A percentile compares a stretch with the other conserved stretches of the same genome.
phyloP scores from a whole-genome alignment of 2,888 invertebrate species.

The Leptopilina syphax region DNA sequence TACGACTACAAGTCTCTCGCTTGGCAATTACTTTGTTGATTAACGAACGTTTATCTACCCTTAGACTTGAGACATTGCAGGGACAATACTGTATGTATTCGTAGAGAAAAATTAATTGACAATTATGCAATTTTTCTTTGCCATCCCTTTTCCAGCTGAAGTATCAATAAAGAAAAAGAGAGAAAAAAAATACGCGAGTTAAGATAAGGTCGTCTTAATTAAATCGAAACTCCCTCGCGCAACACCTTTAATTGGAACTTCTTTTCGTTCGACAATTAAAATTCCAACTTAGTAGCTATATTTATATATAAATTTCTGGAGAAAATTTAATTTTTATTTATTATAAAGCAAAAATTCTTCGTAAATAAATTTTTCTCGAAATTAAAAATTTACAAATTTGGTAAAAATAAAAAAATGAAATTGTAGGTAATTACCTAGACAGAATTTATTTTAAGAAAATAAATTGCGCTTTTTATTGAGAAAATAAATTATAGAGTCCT shows the following conservation, averaged over 20 bases:
- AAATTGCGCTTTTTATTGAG: no score
- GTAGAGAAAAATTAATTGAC: slow-evolving; percentile 61
- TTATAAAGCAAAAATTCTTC: no score
- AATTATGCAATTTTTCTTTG: slow-evolving; percentile 61
- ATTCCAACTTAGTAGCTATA: background rate
- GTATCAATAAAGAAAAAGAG: slow-evolving; percentile 2
- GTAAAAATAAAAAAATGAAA: no score
- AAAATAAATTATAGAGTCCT: no score
- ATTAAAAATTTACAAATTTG: no score
- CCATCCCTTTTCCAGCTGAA: slow-evolving; percentile 7
- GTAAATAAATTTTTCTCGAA: no score
- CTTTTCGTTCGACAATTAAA: slow-evolving; percentile 42
- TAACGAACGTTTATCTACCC: slow-evolving; percentile 62
- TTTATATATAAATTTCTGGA: background rate
- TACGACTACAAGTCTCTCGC: slow-evolving; percentile 30
- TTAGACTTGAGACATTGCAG: slow-evolving; percentile 46
- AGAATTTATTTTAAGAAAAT: no score
- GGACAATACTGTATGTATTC: slow-evolving; percentile 46
- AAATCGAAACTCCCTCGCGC: slow-evolving; percentile 56
- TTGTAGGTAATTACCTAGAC: no score
- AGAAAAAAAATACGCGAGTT: slow-evolving; percentile 40
- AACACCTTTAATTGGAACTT: slow-evolving; percentile 61
- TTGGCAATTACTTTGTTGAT: slow-evolving; percentile 56
- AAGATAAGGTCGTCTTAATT: slow-evolving; percentile 56
- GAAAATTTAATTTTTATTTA: background rate